Conservation (phyloP, 2,797 vertebrate genomes). For the Falco biarmicus region DNA sequence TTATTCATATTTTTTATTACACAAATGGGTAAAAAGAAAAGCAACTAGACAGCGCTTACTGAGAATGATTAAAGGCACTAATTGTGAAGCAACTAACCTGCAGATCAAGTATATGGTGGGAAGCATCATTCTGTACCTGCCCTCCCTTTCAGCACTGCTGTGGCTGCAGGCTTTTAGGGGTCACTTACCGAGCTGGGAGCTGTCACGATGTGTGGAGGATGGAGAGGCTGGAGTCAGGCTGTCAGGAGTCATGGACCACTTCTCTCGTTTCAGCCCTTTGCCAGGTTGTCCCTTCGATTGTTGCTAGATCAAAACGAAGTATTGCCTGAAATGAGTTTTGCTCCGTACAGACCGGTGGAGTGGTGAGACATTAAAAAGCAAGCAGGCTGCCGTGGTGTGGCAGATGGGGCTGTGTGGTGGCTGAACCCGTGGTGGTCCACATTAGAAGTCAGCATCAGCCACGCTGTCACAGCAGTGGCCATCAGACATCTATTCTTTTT, state of each 20-base stretch:
- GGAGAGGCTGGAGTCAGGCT: background rate
- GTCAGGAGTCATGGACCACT: background rate
- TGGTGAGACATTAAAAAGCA: background rate
- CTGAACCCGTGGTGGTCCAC: accelerated
- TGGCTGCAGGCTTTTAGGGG: background rate
- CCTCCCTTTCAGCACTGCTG: background rate
- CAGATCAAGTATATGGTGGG: background rate
- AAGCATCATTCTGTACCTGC: background rate
- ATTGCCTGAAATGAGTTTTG: background rate
- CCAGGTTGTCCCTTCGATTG: background rate
- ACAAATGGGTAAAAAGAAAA: slow-evolving; percentile 17
- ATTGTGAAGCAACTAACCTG: background rate
- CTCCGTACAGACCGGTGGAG: background rate
- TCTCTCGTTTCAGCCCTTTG: background rate
- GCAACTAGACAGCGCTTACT: background rate
- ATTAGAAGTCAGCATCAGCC: background rate
- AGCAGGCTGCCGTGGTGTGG: background rate
- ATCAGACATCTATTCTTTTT: background rate
- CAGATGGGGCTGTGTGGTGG: background rate
- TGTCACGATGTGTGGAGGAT: background rate
- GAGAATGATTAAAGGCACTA: background rate
- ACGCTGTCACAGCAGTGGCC: accelerated
- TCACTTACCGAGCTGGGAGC: background rate
- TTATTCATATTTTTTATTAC: slow-evolving; percentile 4
- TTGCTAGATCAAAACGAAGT: background rate